Evolutionary conservation across 2,797 vertebrate species (phyloP).

Genomic region (Hirundo rustica): DNA sequence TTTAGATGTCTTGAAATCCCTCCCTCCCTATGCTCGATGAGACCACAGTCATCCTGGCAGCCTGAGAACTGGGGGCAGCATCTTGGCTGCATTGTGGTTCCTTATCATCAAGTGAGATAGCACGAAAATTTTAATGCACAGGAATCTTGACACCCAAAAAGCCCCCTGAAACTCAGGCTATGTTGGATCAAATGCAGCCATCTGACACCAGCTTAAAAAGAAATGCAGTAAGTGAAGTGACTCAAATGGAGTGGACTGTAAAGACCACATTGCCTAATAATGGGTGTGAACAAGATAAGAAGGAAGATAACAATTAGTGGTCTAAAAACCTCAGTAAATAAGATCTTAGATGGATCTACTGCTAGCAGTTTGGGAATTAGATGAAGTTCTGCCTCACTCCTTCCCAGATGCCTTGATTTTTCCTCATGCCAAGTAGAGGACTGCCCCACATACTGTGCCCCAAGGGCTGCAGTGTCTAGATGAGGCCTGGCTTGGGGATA

Average conservation of each 20-base stretch:
- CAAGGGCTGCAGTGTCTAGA: background rate
- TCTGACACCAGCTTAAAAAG: background rate
- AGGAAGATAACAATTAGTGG: background rate
- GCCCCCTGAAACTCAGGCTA: background rate
- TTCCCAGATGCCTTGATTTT: background rate
- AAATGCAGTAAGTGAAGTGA: background rate
- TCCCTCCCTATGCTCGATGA: background rate
- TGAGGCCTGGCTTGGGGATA: background rate
- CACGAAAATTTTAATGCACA: background rate
- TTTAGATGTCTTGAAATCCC: background rate
- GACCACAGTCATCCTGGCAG: background rate
- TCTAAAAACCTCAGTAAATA: constrained; percentile 3
- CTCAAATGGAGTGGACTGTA: background rate
- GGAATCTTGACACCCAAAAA: background rate
- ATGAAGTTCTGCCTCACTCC: background rate
- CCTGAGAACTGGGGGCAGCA: background rate
- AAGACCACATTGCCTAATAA: background rate
- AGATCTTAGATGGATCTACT: background rate
- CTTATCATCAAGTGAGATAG: background rate
- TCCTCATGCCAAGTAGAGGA: background rate
- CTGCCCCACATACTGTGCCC: background rate
- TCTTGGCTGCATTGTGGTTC: background rate
- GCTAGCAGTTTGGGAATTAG: background rate
- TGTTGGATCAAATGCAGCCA: background rate
- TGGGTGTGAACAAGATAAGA: background rate